Evolutionary conservation across 2,888 invertebrate genomes (phyloP).

Genomic region (Drosophila longiperda): DNA sequence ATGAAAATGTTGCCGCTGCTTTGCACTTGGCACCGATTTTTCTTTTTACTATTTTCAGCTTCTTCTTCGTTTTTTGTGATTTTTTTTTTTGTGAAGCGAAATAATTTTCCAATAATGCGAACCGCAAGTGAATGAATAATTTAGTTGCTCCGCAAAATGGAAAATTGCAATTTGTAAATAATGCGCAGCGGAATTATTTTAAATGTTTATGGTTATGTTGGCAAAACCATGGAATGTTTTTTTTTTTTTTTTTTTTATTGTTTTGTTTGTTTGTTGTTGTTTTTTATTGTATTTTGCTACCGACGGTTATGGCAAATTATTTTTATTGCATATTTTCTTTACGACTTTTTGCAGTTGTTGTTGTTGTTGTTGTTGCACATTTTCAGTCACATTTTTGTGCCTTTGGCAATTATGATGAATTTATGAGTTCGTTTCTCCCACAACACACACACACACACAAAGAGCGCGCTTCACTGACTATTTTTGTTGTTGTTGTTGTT

Average conservation of each 20-base stretch:
- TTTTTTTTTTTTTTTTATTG: neutral
- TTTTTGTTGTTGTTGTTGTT: constrained; percentile 29
- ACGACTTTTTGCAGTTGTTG: constrained; percentile 45
- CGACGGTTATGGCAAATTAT: constrained; percentile 61
- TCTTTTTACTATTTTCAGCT: constrained; percentile 12
- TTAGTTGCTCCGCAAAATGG: constrained; percentile 29
- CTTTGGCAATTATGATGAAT: constrained; percentile 80
- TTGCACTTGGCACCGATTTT: constrained; percentile 81
- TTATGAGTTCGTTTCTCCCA: constrained; percentile 82
- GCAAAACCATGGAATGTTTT: constrained; percentile 28
- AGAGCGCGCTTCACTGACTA: constrained; percentile 50
- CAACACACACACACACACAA: constrained; percentile 21
- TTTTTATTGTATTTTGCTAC: constrained; percentile 3
- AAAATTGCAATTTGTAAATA: constrained; percentile 42
- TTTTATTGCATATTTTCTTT: constrained; percentile 74
- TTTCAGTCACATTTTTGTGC: constrained; percentile 74
- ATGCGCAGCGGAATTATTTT: constrained; percentile 36
- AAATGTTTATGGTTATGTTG: constrained; percentile 47
- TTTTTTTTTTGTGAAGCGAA: constrained; percentile 6
- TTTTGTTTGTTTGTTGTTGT: neutral
- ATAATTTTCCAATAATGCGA: constrained; percentile 56
- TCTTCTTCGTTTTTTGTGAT: neutral
- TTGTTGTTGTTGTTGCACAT: constrained; percentile 38
- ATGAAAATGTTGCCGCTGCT: constrained; percentile 68
- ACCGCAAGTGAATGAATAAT: constrained; percentile 24